Conservation (phyloP, 2,888 invertebrate genomes). For the Nowickia ferox region DNA sequence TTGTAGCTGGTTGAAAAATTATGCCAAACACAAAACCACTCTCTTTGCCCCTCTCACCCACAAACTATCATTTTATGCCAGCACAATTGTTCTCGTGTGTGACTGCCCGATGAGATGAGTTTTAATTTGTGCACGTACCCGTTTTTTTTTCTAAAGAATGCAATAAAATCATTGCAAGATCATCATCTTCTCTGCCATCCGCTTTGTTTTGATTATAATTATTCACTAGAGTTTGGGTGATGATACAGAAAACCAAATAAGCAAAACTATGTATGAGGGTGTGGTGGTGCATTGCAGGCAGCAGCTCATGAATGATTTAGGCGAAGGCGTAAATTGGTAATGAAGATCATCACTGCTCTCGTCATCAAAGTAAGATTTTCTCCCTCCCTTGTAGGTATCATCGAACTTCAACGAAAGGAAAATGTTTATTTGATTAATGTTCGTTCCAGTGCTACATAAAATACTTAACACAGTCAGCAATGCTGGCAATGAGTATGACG, state of each 20-base stretch:
- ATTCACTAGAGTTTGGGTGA: not conserved
- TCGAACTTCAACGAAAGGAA: slow-evolving; percentile 36
- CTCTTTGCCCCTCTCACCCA: too few species aligned
- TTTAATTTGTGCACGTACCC: slow-evolving; percentile 16
- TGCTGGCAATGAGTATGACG: slow-evolving; percentile 38
- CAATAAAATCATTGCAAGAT: slow-evolving; percentile 56
- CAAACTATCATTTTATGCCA: too few species aligned
- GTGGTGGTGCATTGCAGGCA: not conserved
- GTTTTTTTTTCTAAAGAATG: slow-evolving; percentile 38
- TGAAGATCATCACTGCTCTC: slow-evolving; percentile 24
- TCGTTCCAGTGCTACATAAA: not conserved
- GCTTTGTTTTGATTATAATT: slow-evolving; percentile 11
- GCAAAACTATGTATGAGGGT: not conserved
- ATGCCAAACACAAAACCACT: too few species aligned
- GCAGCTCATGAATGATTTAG: slow-evolving; percentile 62
- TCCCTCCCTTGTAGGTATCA: not conserved
- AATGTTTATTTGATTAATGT: slow-evolving; percentile 50
- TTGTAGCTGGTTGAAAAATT: too few species aligned
- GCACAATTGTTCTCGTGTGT: too few species aligned
- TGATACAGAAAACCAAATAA: slow-evolving; percentile 4
- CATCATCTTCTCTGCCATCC: slow-evolving; percentile 23
- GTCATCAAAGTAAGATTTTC: slow-evolving; percentile 27
- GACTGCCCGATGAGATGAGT: too few species aligned
- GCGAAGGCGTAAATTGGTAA: slow-evolving; percentile 63
- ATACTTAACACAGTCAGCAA: not conserved